phyloP scores from a whole-genome alignment of 2,113 vertebrate genomes.

The Acanthisitta chloris region DNA sequence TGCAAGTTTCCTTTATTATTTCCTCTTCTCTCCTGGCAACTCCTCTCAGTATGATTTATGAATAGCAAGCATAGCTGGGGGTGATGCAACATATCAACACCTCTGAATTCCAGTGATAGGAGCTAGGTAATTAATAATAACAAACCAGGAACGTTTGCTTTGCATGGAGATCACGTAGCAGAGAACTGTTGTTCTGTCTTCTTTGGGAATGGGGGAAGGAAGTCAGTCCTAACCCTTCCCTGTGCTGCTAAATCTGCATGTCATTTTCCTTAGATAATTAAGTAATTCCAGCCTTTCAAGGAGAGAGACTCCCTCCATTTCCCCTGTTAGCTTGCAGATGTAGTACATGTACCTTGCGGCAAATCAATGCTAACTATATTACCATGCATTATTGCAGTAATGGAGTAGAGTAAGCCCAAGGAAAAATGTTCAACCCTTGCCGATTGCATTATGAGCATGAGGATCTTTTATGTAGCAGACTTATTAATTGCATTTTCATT shows the following conservation, averaged over 20 bases:
- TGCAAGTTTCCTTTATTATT: neutral
- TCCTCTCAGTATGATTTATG: conserved; percentile 58
- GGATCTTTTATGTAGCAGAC: neutral
- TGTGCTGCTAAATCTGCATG: conserved; percentile 45
- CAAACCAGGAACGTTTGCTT: neutral
- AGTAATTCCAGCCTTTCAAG: conserved; percentile 56
- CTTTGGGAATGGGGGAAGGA: conserved; percentile 21
- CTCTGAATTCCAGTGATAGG: conserved; percentile 54
- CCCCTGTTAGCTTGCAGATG: conserved; percentile 52
- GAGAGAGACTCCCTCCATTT: conserved; percentile 24
- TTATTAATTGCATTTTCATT: conserved; percentile 54
- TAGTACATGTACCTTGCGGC: conserved; percentile 41
- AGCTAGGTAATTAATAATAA: conserved; percentile 55
- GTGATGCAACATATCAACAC: neutral
- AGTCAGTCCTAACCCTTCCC: conserved; percentile 14
- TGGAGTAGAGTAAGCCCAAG: conserved; percentile 2
- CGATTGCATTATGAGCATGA: neutral
- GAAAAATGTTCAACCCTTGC: conserved; percentile 20
- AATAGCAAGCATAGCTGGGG: conserved; percentile 41
- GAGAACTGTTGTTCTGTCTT: conserved; percentile 2
- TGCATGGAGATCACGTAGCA: conserved; percentile 7
- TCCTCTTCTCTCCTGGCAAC: conserved; percentile 10
- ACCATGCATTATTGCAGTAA: conserved; percentile 15
- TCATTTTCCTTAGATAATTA: conserved; percentile 61
- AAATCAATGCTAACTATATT: conserved; percentile 63